Evolutionary conservation across 2,113 vertebrate species (phyloP).

Genomic region (Pavo muticus): DNA sequence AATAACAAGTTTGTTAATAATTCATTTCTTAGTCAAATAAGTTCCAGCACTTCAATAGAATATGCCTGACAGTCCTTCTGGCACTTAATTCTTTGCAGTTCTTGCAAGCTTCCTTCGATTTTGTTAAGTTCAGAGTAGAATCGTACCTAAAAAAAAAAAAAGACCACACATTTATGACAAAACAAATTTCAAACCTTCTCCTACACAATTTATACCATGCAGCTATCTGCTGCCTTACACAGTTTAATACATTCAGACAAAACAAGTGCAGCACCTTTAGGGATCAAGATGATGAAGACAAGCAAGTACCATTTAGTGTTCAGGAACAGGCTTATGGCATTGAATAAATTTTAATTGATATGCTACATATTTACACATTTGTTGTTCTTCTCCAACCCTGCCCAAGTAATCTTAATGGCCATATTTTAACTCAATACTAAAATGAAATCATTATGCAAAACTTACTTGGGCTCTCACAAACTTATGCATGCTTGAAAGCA

Average conservation of each 20-base stretch:
- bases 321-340: not conserved
- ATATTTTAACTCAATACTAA: not conserved
- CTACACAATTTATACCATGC: not conserved
- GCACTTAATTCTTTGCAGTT: slow-evolving; percentile 81
- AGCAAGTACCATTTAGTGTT: not conserved
- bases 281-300: not conserved
- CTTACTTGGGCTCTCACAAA: slow-evolving; percentile 92
- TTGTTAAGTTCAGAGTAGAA: slow-evolving; percentile 93
- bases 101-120: slow-evolving; percentile 89
- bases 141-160: slow-evolving; percentile 78
- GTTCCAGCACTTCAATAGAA: slow-evolving; percentile 93
- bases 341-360: not conserved
- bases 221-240: not conserved
- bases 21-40: slow-evolving; percentile 81
- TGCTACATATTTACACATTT: not conserved
- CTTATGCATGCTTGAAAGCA: slow-evolving; percentile 86
- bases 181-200: not conserved
- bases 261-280: not conserved
- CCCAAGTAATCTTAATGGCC: not conserved
- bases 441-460: not conserved
- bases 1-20: slow-evolving; percentile 70
- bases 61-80: slow-evolving; percentile 82
- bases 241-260: not conserved
- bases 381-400: fast-evolving
- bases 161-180: not conserved